Conservation (phyloP, 2,888 invertebrate species). For the Dendrolimus pini region DNA sequence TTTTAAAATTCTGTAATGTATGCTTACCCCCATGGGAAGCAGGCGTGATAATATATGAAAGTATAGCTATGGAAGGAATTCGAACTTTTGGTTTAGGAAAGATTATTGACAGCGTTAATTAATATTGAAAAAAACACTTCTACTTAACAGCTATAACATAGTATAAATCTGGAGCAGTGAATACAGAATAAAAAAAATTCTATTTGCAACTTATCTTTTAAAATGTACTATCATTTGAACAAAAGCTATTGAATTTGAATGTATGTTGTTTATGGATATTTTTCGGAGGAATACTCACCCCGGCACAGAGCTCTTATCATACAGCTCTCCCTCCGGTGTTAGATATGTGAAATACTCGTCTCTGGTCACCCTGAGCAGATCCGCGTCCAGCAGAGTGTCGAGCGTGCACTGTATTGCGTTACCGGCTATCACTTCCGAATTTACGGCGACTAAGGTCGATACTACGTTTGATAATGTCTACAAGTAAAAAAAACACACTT, state of each 20-base stretch:
- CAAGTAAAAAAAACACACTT: conserved; percentile 10
- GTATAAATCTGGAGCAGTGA: too few species aligned
- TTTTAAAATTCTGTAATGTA: too few species aligned
- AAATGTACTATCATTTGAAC: neutral
- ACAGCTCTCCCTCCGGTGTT: conserved; percentile 93
- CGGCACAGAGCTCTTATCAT: conserved; percentile 84
- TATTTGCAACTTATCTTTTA: too few species aligned
- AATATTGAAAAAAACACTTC: too few species aligned
- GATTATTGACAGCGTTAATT: too few species aligned
- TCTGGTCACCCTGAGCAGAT: conserved; percentile 83
- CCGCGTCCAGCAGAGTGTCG: conserved; percentile 78
- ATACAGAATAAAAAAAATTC: too few species aligned
- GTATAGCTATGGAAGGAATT: too few species aligned
- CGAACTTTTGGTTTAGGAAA: too few species aligned
- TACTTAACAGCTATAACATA: too few species aligned
- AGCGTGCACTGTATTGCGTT: conserved; percentile 78
- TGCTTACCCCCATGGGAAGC: too few species aligned
- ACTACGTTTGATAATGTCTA: conserved; percentile 84
- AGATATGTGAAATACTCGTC: conserved; percentile 75
- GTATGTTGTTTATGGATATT: neutral
- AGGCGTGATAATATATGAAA: too few species aligned
- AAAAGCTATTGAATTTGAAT: conserved; percentile 1
- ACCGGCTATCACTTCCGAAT: conserved; percentile 80
- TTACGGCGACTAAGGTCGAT: conserved; percentile 79
- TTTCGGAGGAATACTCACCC: conserved; percentile 31